Conservation (phyloP, 1,140 invertebrate species). For the Listronotus oregonensis region DNA sequence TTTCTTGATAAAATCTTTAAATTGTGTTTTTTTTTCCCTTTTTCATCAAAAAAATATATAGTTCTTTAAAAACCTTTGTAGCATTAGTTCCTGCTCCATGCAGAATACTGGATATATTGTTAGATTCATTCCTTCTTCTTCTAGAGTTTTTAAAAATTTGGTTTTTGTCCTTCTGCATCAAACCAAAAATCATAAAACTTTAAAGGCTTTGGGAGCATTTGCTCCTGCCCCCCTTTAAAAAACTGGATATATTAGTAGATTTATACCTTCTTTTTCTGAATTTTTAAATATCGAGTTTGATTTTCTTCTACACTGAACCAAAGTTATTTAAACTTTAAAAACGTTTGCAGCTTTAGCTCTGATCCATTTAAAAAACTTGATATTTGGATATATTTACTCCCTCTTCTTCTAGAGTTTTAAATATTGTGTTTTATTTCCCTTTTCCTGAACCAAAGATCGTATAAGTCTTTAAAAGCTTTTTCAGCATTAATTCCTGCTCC, state of each 20-base stretch:
- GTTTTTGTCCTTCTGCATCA: not conserved
- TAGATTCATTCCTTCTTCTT: no score
- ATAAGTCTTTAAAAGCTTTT: not conserved
- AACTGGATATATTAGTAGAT: conserved; percentile 38
- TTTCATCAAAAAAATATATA: not conserved
- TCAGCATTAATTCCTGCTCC: not conserved
- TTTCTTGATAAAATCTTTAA: not conserved
- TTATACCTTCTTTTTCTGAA: not conserved
- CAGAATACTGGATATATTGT: no score
- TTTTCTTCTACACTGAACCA: conserved; percentile 3
- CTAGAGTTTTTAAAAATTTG: no score
- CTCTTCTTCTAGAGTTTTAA: not conserved
- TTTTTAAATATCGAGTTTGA: conserved; percentile 3
- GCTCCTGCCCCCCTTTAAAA: not conserved
- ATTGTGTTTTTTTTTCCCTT: not conserved
- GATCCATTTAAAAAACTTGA: no score
- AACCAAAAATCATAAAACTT: conserved; percentile 5
- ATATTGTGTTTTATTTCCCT: not conserved
- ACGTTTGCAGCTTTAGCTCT: no score
- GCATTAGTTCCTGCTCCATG: not conserved
- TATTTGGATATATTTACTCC: not conserved
- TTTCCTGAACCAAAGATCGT: not conserved
- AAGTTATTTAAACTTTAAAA: not conserved
- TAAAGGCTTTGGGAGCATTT: not conserved
- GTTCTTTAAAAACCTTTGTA: not conserved